Evolutionary conservation across 2,797 vertebrate species (phyloP).

Genomic region (Eidolon dupreanum): DNA sequence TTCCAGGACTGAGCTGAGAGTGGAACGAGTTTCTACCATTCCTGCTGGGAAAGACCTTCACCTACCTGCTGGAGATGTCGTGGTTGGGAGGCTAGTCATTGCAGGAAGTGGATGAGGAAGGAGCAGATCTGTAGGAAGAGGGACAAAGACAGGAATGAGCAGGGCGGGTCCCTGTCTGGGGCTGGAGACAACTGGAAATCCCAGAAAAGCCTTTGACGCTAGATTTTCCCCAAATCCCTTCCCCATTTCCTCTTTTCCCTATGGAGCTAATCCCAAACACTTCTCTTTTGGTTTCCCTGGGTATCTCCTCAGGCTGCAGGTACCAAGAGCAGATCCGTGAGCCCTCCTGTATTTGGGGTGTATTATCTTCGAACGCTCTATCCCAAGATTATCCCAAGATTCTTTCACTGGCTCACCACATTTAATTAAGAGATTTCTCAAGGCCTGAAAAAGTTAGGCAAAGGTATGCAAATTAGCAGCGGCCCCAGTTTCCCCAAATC

Average conservation of each 20-base stretch:
- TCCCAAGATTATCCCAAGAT: background rate
- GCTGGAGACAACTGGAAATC: background rate
- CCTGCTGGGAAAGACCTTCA: background rate
- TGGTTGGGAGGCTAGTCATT: slow-evolving; percentile 45
- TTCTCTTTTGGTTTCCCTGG: background rate
- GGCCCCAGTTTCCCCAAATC: background rate
- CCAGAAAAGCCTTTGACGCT: background rate
- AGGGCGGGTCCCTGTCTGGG: background rate
- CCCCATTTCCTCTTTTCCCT: background rate
- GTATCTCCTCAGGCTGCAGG: background rate
- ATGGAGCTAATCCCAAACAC: too few relatives aligned
- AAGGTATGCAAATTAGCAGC: background rate
- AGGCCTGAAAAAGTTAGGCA: background rate
- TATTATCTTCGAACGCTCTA: background rate
- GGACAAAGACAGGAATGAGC: background rate
- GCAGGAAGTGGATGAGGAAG: background rate
- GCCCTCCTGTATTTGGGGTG: background rate
- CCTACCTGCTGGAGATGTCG: slow-evolving; percentile 72
- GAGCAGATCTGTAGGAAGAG: slow-evolving; percentile 40
- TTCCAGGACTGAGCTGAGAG: background rate
- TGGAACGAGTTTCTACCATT: background rate
- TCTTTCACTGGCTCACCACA: background rate
- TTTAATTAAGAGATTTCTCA: background rate
- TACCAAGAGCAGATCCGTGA: background rate
- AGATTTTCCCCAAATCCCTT: background rate